Conservation (phyloP, 2,888 invertebrate genomes). For the Stenolophus ochropezus region DNA sequence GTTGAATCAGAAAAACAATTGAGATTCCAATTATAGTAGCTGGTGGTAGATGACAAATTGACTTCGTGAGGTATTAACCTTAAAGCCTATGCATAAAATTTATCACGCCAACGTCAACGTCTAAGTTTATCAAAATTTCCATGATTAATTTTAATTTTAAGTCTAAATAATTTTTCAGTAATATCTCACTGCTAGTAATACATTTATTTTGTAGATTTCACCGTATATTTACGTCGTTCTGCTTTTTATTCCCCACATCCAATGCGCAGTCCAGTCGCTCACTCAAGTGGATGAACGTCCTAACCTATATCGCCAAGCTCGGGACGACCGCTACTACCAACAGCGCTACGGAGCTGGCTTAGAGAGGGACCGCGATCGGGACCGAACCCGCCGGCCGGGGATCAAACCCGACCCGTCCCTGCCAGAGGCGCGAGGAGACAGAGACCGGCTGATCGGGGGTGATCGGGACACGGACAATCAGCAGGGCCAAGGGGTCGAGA, state of each 20-base stretch:
- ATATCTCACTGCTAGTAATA: not conserved
- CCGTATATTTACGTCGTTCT: not conserved
- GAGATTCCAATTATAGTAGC: too few species aligned
- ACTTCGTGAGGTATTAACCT: too few species aligned
- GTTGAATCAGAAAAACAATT: too few species aligned
- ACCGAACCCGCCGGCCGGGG: constrained; percentile 59
- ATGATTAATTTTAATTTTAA: too few species aligned
- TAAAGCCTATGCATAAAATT: too few species aligned
- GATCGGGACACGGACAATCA: constrained; percentile 3
- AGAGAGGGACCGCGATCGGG: constrained; percentile 60
- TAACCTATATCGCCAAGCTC: constrained; percentile 56
- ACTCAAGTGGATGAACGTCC: constrained; percentile 37
- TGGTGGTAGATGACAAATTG: too few species aligned
- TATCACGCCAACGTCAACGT: too few species aligned
- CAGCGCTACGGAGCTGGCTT: constrained; percentile 49
- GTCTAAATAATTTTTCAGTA: too few species aligned
- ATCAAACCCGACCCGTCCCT: constrained; percentile 41
- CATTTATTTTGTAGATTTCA: not conserved
- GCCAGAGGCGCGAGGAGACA: constrained; percentile 59
- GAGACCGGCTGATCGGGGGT: not conserved
- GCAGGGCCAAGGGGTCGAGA: constrained; percentile 20
- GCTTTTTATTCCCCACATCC: not conserved
- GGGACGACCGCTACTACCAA: constrained; percentile 60
- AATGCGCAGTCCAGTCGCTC: constrained; percentile 44
- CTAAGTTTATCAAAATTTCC: too few species aligned